phyloP scores from a whole-genome alignment of 1,140 invertebrate species.

The Solen grandis region DNA sequence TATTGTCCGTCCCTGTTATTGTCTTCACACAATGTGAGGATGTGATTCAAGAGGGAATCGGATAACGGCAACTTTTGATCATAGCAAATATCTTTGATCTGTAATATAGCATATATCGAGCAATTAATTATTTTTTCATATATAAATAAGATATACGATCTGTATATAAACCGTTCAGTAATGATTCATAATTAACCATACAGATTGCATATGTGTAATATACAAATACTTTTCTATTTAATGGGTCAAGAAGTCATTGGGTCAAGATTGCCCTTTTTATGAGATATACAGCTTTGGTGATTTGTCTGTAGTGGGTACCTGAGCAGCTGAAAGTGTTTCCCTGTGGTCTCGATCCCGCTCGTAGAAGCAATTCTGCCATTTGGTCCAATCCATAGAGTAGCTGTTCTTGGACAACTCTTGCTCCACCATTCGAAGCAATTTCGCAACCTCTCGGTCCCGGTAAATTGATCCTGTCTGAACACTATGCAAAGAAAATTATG shows the following conservation, averaged over 20 bases:
- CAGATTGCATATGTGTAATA: no score
- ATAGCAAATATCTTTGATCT: constrained; percentile 61
- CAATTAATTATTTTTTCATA: no score
- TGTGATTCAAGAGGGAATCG: constrained; percentile 54
- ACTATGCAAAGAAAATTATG: constrained; percentile 3
- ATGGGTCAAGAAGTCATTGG: no score
- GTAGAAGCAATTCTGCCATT: constrained; percentile 39
- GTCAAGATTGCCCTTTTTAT: no score
- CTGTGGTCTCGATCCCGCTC: constrained; percentile 45
- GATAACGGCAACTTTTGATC: constrained; percentile 40
- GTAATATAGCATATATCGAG: neutral
- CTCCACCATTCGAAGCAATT: constrained; percentile 48
- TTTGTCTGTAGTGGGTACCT: no score
- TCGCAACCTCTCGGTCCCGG: constrained; percentile 55
- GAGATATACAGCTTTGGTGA: no score
- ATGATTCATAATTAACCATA: no score
- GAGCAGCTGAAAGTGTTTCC: constrained; percentile 54
- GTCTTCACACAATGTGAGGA: constrained; percentile 41
- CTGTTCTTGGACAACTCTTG: constrained; percentile 25
- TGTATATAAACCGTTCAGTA: no score
- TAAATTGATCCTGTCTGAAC: constrained; percentile 41
- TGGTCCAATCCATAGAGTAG: constrained; percentile 42
- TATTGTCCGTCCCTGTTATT: constrained; percentile 53
- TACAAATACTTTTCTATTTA: no score
- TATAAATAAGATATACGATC: no score